Evolutionary conservation across 1,140 invertebrate species (phyloP), one percentile per base, ranked within the genome.

Genomic region (Bombus confusus): DNA sequence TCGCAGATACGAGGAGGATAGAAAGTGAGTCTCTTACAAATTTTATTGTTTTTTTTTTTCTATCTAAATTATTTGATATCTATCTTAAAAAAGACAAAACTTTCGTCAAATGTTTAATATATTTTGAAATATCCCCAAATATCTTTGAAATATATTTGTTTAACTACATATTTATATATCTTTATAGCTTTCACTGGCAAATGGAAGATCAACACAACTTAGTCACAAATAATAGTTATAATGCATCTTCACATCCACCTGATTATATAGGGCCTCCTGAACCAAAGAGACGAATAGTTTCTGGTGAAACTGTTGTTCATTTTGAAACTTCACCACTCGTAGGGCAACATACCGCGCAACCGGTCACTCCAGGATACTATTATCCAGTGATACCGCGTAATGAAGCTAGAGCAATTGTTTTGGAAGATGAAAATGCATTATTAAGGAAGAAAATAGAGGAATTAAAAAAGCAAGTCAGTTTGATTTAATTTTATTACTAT

Each of bases 391-490:
- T 95, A 90, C 93, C 94, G 1, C 92, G 94, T 85, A 94, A 94
- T 34, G 94, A 95, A 92, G 95, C 93, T 71, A 94, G 95, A 78
- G 95, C 94, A n/a, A 93, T 96, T 85, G 95, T 96, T 72, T 92
- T 98, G n/a, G 97, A 97, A 91, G 97, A 98, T 88, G 97, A 98
- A 92, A 98, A 98, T 94, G 95, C 95, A 64, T 94, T 97, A 84
- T 93, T 98, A 62, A 95, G 97, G 87, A 96, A 97, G 86, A 97
- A 97, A 93, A 96, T 98, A 77, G 97, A 97, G 68, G 97, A 97
- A 88, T 93, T 98, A 73, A 97, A 97, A 92, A 97, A 97, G 89
- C 96, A 97, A 92, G 96, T 96, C 83, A 89, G 85, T 84, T 87
- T 72, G 89, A 86, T 71, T 89, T 75, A 37, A 18, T 57, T 59